Conservation (phyloP, 1,140 invertebrate species). For the Orussus abietinus region DNA sequence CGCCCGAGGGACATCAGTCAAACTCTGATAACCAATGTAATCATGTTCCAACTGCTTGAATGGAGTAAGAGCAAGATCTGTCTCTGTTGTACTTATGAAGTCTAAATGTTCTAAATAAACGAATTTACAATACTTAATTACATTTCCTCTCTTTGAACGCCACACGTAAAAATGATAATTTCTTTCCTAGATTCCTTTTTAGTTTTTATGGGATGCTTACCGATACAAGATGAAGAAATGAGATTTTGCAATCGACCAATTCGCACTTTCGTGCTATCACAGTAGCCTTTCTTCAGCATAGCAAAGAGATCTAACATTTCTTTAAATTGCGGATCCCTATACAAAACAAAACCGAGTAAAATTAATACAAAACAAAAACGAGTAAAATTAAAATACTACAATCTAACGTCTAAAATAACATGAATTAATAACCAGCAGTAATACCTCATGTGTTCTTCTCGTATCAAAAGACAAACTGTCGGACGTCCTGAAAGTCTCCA, state of each 20-base stretch:
- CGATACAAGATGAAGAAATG: conserved; percentile 90
- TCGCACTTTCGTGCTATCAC: conserved; percentile 91
- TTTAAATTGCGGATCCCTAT: conserved; percentile 91
- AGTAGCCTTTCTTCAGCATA: conserved; percentile 94
- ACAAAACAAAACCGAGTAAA: conserved; percentile 15
- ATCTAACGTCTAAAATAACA: background rate
- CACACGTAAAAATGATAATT: conserved; percentile 2
- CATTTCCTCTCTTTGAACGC: background rate
- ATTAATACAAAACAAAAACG: conserved; percentile 6
- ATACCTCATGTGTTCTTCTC: conserved; percentile 90
- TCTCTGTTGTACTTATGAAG: conserved; percentile 80
- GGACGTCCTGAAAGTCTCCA: conserved; percentile 96
- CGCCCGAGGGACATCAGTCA: conserved; percentile 92
- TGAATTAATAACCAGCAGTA: background rate
- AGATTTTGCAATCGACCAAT: conserved; percentile 93
- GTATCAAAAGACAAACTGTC: conserved; percentile 92
- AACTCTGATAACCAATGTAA: conserved; percentile 91
- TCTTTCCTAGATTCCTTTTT: background rate
- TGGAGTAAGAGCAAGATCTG: conserved; percentile 68
- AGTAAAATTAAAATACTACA: conserved; percentile 8
- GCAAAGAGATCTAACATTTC: conserved; percentile 95
- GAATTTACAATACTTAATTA: conserved; percentile 13
- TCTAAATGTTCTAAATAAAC: conserved; percentile 81
- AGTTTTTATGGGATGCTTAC: conserved; percentile 48
- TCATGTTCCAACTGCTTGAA: conserved; percentile 89